Base-by-base conservation (phyloP, 2,888 invertebrate species). In the Mythimna lalbum region DNA sequence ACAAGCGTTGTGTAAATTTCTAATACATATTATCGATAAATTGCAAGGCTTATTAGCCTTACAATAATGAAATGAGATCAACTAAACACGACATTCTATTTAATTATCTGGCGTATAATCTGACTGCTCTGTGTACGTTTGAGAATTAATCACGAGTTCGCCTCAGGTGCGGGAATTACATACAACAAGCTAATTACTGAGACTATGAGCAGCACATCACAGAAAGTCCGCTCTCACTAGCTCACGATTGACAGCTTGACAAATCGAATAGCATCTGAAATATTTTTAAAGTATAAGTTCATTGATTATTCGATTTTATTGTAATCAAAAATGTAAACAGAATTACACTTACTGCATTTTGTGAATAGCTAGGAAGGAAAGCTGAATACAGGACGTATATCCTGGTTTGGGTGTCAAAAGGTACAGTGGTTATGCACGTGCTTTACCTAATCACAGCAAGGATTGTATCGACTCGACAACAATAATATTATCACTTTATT, bases 151-250 rank as follows among this genome's bases (percentile, higher is more conserved):
- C 27, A 57, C 57, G 21, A 49, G 71, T 71, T 12, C 17, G 33
- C 43, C 73, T 52, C 43, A 63, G 63, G 70, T 47, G 23, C 23
- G 27, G 47, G n/a, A 53, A 33, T 60, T 61, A 52, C 50, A 61
- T 43, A 36, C 73, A 61, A 47, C 62, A 52, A 61, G 69, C 69
- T 73, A 73, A 73, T 73, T 52, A 53, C 43, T 33, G 39, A 19
- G 2, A 33, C 39, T 19, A 14, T n/a, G 10, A 17, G 12, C 27
- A 31, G 17, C 5, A 2, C 1, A 21, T 17, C 33, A 14, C 59
- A 69, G 39, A 59, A 69, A n/a, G 6, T 14, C n/a, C 14, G 39
- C 57, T 31, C 10, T 19, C 6, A 12, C 5, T 14, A 14, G 6
- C 1, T 21, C 2, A 49, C 3, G 19, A 19, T 19, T 1, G 19